phyloP scores from a whole-genome alignment of 2,113 vertebrate species.

The Rhineura floridana region DNA sequence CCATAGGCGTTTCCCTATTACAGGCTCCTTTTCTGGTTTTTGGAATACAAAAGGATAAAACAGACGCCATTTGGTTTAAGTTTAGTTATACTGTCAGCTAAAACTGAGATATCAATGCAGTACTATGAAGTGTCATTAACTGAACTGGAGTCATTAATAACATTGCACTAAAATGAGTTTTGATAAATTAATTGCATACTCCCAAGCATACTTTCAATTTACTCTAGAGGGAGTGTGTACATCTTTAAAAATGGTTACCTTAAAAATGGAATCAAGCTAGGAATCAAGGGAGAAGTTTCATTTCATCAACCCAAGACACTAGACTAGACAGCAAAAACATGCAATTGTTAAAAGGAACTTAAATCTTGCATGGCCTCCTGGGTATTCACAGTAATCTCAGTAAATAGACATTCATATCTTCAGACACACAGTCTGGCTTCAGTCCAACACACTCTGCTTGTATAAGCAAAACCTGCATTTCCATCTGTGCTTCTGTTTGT shows the following conservation, averaged over 20 bases:
- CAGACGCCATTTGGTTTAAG: background rate
- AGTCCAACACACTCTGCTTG: constrained; percentile 24
- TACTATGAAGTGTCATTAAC: constrained; percentile 23
- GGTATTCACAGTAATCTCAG: constrained; percentile 70
- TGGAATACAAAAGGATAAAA: constrained; percentile 7
- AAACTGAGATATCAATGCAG: constrained; percentile 10
- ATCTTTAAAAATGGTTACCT: constrained; percentile 49
- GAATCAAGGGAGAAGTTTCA: constrained; percentile 36
- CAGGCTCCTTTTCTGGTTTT: constrained; percentile 15
- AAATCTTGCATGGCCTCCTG: constrained; percentile 38
- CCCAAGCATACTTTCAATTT: background rate
- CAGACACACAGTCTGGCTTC: constrained; percentile 35
- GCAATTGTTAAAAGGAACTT: constrained; percentile 37
- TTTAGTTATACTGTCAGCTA: constrained; percentile 43
- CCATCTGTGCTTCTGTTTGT: constrained; percentile 37
- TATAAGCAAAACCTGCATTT: constrained; percentile 31
- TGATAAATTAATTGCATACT: background rate
- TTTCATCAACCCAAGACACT: constrained; percentile 27
- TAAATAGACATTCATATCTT: constrained; percentile 58
- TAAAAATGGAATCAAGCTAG: constrained; percentile 36
- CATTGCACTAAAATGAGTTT: background rate
- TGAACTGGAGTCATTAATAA: background rate
- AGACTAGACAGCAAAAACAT: constrained; percentile 56
- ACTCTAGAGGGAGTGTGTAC: background rate
- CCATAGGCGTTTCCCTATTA: background rate